Evolutionary conservation across 2,797 vertebrate genomes (phyloP).

Genomic region (Remorina albescens): DNA sequence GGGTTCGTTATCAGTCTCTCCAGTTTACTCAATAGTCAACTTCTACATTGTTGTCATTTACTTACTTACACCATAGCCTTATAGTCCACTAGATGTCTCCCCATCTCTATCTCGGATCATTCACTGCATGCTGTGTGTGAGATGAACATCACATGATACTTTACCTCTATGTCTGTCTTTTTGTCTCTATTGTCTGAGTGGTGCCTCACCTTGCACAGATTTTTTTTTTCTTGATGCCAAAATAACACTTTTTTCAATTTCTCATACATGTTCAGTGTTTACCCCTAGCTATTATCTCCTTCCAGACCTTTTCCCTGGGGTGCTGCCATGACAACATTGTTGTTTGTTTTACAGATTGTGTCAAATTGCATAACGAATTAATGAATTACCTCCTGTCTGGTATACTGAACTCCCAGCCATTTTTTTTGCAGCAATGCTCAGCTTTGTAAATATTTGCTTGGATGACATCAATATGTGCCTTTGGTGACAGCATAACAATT

Average conservation of each 20-base stretch:
- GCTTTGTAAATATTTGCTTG: slow-evolving; percentile 35
- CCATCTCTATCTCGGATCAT: slow-evolving; percentile 38
- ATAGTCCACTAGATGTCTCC: slow-evolving; percentile 78
- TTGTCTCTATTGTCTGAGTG: slow-evolving; percentile 48
- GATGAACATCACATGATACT: slow-evolving; percentile 45
- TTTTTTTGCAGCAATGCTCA: not conserved
- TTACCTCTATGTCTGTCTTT: slow-evolving; percentile 28
- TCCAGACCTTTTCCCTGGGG: slow-evolving; percentile 28
- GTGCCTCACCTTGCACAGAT: slow-evolving; percentile 15
- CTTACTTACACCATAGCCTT: not conserved
- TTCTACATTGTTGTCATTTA: not conserved
- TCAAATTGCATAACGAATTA: slow-evolving; percentile 33
- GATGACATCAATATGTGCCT: slow-evolving; percentile 41
- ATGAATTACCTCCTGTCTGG: slow-evolving; percentile 10
- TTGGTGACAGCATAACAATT: slow-evolving; percentile 46
- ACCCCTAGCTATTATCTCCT: not conserved
- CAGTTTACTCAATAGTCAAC: not conserved
- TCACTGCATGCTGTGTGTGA: not conserved
- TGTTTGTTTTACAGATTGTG: slow-evolving; percentile 55
- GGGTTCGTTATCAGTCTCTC: not conserved
- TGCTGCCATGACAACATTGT: slow-evolving; percentile 54
- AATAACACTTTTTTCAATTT: not conserved
- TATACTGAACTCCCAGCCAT: not conserved
- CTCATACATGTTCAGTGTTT: not conserved
- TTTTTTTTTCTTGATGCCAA: slow-evolving; percentile 1